A percentile compares a stretch with the other conserved stretches of the same genome.
Evolutionary conservation across 2,888 invertebrate species (phyloP).

Genomic region (Tachina fera): DNA sequence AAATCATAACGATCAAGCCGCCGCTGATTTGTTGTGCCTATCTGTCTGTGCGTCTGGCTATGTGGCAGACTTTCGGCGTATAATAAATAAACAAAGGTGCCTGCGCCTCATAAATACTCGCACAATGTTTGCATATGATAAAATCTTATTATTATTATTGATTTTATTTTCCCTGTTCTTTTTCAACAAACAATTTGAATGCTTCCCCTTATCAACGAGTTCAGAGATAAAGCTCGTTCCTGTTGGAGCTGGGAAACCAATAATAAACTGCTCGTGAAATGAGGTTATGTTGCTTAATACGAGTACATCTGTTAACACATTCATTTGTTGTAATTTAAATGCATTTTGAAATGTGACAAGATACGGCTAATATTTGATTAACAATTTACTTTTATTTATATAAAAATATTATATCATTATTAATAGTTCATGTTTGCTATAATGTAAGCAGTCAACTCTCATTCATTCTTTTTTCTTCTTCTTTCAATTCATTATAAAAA

Average conservation of each 20-base stretch:
- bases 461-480: not conserved
- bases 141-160: constrained; percentile 56
- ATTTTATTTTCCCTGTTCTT: constrained; percentile 16
- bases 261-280: constrained; percentile 1
- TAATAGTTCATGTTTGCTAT: constrained; percentile 3
- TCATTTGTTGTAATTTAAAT: not conserved
- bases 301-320: too few species aligned
- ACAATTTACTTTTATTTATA: constrained; percentile 29
- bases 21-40: not conserved
- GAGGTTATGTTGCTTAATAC: constrained; percentile 22
- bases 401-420: constrained; percentile 27
- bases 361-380: constrained; percentile 31
- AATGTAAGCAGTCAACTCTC: not conserved
- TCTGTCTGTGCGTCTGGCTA: not conserved
- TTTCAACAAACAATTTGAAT: constrained; percentile 15
- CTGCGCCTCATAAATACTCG: constrained; percentile 18
- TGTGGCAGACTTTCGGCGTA: not conserved
- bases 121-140: constrained; percentile 62
- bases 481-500: not conserved
- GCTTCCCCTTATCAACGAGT: constrained; percentile 17
- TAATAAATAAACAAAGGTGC: constrained; percentile 39
- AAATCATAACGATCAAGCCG: constrained; percentile 24
- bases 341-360: constrained; percentile 11
- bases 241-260: not conserved
- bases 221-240: constrained; percentile 31